Percentiles rank a stretch among this genome's conserved stretches.
These are phyloP conservation scores for Eubasilissa splendida DNA, from an alignment of 2,888 invertebrate genomes.

Conservation along the genomic window DNA sequence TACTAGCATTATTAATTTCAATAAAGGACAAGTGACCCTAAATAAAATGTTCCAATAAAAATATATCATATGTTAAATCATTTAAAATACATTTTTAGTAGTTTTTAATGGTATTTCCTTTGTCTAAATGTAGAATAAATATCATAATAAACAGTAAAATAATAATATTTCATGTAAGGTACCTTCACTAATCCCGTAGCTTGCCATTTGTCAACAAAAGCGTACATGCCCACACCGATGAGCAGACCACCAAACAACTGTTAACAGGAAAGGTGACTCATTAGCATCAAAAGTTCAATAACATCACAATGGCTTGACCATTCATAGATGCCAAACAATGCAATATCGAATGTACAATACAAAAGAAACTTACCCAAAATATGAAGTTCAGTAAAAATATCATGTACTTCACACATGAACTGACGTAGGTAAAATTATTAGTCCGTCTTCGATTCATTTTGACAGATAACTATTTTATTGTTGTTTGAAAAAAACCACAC, in stretches of 20 bases:
- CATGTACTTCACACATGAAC: conserved; percentile 91
- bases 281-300: conserved; percentile 40
- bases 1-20: neutral
- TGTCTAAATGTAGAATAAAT: conserved; percentile 18
- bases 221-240: conserved; percentile 91
- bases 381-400: conserved; percentile 91
- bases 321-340: conserved; percentile 21
- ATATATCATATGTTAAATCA: too few relatives aligned
- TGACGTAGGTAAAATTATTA: conserved; percentile 85
- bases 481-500: conserved; percentile 33
- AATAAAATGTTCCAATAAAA: too few relatives aligned
- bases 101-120: neutral
- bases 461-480: conserved; percentile 39
- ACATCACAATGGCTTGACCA: conserved; percentile 32
- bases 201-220: conserved; percentile 94
- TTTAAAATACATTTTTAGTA: too few relatives aligned
- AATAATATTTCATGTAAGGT: conserved; percentile 35
- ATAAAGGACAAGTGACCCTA: too few relatives aligned
- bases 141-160: neutral
- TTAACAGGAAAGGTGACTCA: conserved; percentile 63
- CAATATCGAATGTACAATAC: neutral
- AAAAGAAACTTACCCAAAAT: conserved; percentile 84
- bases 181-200: conserved; percentile 86
- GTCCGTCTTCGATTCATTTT: conserved; percentile 77
- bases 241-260: conserved; percentile 91